Percentiles rank a stretch among this genome's conserved stretches.
Evolutionary conservation across 2,113 vertebrate genomes (phyloP).

Genomic region (Rousettus leschenaultii): DNA sequence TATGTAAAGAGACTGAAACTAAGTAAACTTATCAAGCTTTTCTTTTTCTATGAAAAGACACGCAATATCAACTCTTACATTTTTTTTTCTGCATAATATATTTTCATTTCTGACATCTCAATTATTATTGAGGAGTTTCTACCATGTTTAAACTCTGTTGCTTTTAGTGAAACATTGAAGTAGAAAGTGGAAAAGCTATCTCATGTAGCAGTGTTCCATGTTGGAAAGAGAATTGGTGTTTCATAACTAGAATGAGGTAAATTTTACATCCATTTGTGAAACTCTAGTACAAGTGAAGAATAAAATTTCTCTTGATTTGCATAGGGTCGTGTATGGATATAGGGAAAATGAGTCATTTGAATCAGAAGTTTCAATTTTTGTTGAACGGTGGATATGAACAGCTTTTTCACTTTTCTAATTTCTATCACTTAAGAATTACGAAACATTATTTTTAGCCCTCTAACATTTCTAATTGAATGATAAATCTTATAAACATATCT

Average conservation of each 20-base stretch:
- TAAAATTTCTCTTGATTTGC: not conserved
- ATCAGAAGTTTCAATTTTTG: conserved; percentile 38
- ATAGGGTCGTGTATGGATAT: not conserved
- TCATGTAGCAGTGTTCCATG: not conserved
- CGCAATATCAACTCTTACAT: not conserved
- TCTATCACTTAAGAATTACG: not conserved
- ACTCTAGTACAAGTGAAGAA: not conserved
- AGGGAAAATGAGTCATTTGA: not conserved
- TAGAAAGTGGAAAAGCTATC: not conserved
- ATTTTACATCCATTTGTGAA: not conserved
- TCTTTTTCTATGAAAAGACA: not conserved
- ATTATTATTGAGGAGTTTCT: not conserved
- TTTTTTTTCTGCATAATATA: not conserved
- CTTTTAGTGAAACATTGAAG: not conserved
- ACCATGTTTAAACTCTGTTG: not conserved
- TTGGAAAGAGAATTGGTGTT: not conserved
- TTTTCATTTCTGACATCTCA: conserved; percentile 14
- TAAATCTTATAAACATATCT: conserved; percentile 2
- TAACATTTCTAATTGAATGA: conserved; percentile 31
- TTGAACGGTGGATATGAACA: conserved; percentile 13
- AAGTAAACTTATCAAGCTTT: not conserved
- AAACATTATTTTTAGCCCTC: not conserved
- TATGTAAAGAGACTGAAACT: not conserved
- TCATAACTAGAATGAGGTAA: not conserved
- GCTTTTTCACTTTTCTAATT: conserved; percentile 15